Evolutionary conservation across 2,797 vertebrate species (phyloP).

Genomic region (Monodelphis domestica): DNA sequence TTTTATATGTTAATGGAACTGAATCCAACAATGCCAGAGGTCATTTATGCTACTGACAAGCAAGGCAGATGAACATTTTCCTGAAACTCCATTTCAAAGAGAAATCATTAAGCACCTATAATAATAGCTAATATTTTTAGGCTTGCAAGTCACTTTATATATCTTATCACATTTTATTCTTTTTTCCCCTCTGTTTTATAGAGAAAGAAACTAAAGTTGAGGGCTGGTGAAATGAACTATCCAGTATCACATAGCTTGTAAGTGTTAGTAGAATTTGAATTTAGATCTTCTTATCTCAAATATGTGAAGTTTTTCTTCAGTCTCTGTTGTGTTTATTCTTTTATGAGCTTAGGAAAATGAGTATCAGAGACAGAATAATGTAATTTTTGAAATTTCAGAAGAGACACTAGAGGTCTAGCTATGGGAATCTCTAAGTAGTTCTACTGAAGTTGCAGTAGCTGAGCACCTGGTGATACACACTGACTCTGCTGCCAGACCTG

Average conservation of each 20-base stretch:
- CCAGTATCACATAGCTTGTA: neutral
- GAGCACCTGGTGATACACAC: neutral
- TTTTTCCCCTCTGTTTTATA: neutral
- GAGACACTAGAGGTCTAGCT: neutral
- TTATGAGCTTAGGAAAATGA: neutral
- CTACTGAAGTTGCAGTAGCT: neutral
- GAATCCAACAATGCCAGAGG: neutral
- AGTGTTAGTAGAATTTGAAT: neutral
- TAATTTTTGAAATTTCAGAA: neutral
- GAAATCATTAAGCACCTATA: neutral
- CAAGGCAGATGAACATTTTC: conserved; percentile 29
- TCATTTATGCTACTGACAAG: conserved; percentile 9
- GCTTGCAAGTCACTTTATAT: neutral
- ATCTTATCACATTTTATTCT: neutral
- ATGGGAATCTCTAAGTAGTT: neutral
- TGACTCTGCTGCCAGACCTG: neutral
- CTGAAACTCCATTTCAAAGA: conserved; percentile 14
- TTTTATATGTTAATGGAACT: conserved; percentile 46
- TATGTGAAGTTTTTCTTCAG: neutral
- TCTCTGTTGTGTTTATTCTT: neutral
- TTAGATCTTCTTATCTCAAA: neutral
- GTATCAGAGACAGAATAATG: neutral
- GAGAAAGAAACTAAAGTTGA: neutral
- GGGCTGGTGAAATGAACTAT: neutral
- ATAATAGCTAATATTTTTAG: neutral